These are phyloP conservation scores for Heloderma charlesbogerti DNA, from an alignment of 2,113 vertebrate genomes.

Conservation along the genomic window DNA sequence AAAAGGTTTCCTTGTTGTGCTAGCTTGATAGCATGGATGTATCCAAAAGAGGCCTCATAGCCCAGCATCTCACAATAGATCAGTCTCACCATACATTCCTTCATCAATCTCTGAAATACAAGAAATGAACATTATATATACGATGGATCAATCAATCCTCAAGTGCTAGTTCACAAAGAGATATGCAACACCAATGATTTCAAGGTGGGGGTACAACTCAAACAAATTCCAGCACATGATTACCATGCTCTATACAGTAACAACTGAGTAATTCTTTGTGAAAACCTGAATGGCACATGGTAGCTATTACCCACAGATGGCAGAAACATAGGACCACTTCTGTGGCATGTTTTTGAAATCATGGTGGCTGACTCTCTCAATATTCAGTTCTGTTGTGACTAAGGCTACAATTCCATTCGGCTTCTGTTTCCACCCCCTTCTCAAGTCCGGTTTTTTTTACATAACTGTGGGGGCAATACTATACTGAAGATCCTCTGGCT, in stretches of 20 bases:
- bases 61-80: slow-evolving; percentile 99
- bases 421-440: neutral
- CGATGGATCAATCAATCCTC: neutral
- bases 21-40: slow-evolving; percentile 97
- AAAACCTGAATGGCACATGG: neutral
- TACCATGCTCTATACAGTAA: accelerated
- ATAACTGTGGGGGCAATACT: neutral
- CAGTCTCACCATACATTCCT: slow-evolving; percentile 95
- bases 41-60: slow-evolving; percentile 93
- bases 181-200: neutral
- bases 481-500: neutral
- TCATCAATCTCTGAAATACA: slow-evolving; percentile 91
- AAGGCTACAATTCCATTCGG: neutral
- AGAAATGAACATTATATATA: neutral
- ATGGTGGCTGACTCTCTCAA: neutral
- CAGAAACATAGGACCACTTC: neutral
- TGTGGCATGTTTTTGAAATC: neutral
- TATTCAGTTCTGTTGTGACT: neutral
- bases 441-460: neutral
- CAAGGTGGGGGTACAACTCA: neutral
- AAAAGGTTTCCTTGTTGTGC: slow-evolving; percentile 94
- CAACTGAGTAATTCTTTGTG: accelerated
- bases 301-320: neutral
- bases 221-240: neutral
- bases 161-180: neutral